phyloP scores from a whole-genome alignment of 1,140 invertebrate genomes.

The Caligus rogercresseyi region DNA sequence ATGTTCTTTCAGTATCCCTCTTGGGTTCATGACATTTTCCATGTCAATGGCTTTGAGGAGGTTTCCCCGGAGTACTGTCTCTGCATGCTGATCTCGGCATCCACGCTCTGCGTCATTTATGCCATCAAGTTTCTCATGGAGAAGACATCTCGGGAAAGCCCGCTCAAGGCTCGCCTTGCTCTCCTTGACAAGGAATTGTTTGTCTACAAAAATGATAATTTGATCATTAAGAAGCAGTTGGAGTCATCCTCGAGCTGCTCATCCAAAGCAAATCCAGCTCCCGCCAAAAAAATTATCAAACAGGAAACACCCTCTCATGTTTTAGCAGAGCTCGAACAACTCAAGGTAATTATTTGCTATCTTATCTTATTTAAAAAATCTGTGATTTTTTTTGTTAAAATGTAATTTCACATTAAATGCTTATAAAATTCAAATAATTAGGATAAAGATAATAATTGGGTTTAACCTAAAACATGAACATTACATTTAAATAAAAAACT shows the following conservation, averaged over 20 bases:
- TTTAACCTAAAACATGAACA: too few relatives aligned
- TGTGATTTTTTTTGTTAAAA: not conserved
- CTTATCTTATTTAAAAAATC: not conserved
- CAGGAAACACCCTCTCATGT: not conserved
- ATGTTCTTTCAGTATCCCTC: not conserved
- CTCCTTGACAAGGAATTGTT: not conserved
- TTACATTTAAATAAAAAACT: too few relatives aligned
- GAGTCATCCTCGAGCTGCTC: not conserved
- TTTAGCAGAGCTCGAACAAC: not conserved
- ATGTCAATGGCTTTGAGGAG: not conserved
- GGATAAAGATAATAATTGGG: too few relatives aligned
- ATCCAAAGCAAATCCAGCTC: not conserved
- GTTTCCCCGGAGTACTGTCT: not conserved
- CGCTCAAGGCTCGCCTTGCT: not conserved
- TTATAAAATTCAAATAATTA: too few relatives aligned
- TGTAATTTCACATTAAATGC: too few relatives aligned
- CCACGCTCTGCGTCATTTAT: not conserved
- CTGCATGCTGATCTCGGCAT: not conserved
- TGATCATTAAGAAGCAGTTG: not conserved
- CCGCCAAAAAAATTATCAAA: not conserved
- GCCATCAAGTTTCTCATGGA: not conserved
- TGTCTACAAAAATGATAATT: constrained; percentile 2
- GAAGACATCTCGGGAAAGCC: not conserved
- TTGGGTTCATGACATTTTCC: not conserved
- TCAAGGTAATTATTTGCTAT: not conserved